Base-by-base conservation (phyloP, 2,113 vertebrate species). In the Hippocampus guttulatus region DNA sequence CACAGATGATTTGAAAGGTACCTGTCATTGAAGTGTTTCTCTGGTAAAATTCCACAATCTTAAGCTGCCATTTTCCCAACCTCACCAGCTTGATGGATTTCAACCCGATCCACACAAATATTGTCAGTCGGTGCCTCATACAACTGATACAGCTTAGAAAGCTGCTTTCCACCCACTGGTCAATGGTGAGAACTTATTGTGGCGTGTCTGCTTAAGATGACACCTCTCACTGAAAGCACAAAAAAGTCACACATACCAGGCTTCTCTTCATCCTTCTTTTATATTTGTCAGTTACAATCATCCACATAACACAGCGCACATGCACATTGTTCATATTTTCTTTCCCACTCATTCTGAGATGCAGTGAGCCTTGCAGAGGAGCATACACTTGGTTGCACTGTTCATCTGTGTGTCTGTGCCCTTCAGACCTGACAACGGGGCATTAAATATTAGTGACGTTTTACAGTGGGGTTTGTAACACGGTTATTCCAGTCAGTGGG, bases 401-500 rank as follows among this genome's bases (percentile, higher is more conserved):
- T 78, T 71, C 68, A 60, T 76, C 75, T 63, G 47, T 84, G 73
- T 80, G 79, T 30, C 67, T 68, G 69, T 76, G 77, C 80, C 74
- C 83, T 79, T 81, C 85, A 75, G 82, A 74, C 79, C 77, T 88
- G 87, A 88, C 87, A 87, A 80, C 76, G 64, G 84, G 83, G 75
- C 81, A 79, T 88, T 85, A 88, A 88, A 90, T 84, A 88, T 88
- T 86, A 79, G 77, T 85, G 65, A 33, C 68, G 69, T 85, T 91
- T 86, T 77, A 83, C 75, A 61, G 81, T 70, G 63, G 64, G 81
- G 83, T 78, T 87, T 87, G 84, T 88, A 86, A 79, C 87, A 65
- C 74, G 80, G 81, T 89, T 73, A 86, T 88, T 89, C 84, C 88
- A 83, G 83, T 85, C 79, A 83, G 83, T 79, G 69, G 69, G 63